Base-by-base conservation (phyloP, 2,113 vertebrate species). In the Apus apus region DNA sequence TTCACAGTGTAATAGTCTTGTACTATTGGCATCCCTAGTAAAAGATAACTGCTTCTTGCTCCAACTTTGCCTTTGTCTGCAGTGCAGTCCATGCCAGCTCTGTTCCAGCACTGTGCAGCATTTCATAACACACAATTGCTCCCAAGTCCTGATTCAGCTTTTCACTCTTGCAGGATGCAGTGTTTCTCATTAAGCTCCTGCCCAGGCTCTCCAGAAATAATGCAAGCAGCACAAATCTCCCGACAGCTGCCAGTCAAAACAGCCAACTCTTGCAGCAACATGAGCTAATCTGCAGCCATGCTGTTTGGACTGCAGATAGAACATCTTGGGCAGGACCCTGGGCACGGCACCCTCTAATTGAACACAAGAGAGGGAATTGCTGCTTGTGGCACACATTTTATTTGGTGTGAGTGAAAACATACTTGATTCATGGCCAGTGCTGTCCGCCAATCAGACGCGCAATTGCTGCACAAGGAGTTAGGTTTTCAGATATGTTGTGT, bases 11-110 rank as follows among this genome's bases (percentile, higher is more conserved):
- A 60, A 34, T 32, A 32, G 36, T 17, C 45, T 30, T 54, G 40
- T 46, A 27, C 38, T 87, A 26, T 30, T 68, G 91, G 87, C 85
- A 89, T 40, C 58, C 66, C 50, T 0, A 0, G 54, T 62, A 76
- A 82, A 25, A 93, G 45, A 22, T 1, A 79, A 36, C 45, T 34
- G 86, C 73, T 89, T 18, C 81, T 57, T 89, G 74, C 58, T 91
- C 71, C 77, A 79, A 38, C 70, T 92, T 36, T 74, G 86, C 32
- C 76, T 94, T 78, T 87, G 72, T 93, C 95, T 96, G 96, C 96
- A 97, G 95, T 93, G 95, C 96, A 96, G 95, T 4, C 40, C 67
- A 76, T 0, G n/a, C 91, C 93, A 95, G 91, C 89, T 89, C 86
- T 5, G 15, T 71, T 92, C 86, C 91, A 60, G 53, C 68, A 5